Percentiles rank a stretch among this genome's conserved stretches.
These are phyloP conservation scores for Metellina segmentata DNA, from an alignment of 2,888 invertebrate species.

Conservation along the genomic window DNA sequence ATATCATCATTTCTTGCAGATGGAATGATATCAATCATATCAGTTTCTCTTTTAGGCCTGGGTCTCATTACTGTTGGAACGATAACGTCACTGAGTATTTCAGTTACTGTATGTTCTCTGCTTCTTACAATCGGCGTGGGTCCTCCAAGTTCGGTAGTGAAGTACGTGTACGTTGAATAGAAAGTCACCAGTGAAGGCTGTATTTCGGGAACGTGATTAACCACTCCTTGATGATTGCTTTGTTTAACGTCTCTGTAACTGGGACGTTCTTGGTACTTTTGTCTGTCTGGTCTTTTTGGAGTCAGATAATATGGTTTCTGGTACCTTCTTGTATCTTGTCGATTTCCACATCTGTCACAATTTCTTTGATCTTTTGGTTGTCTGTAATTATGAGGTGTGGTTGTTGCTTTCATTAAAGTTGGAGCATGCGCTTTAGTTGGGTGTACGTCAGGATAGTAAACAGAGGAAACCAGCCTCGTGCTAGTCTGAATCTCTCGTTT, in stretches of 20 bases:
- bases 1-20: neutral
- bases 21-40: neutral
- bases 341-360: slow-evolving; percentile 24
- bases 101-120: slow-evolving; percentile 76
- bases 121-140: slow-evolving; percentile 68
- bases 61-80: slow-evolving; percentile 55
- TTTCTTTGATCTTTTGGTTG: neutral
- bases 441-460: slow-evolving; percentile 41
- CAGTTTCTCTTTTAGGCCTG: slow-evolving; percentile 9
- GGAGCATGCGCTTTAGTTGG: neutral
- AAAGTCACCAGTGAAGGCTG: slow-evolving; percentile 77
- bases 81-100: slow-evolving; percentile 65
- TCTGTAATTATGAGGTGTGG: neutral
- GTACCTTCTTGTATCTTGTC: neutral
- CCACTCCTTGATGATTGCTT: neutral
- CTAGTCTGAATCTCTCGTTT: slow-evolving; percentile 83
- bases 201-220: slow-evolving; percentile 13
- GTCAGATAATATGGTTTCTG: slow-evolving; percentile 48
- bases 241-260: slow-evolving; percentile 4
- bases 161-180: slow-evolving; percentile 77
- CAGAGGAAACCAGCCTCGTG: slow-evolving; percentile 63
- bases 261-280: neutral
- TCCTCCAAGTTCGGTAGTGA: slow-evolving; percentile 74
- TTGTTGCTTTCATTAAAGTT: neutral
- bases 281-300: neutral